Evolutionary conservation across 2,888 invertebrate genomes (phyloP).

Genomic region (Thymelicus lineola): DNA sequence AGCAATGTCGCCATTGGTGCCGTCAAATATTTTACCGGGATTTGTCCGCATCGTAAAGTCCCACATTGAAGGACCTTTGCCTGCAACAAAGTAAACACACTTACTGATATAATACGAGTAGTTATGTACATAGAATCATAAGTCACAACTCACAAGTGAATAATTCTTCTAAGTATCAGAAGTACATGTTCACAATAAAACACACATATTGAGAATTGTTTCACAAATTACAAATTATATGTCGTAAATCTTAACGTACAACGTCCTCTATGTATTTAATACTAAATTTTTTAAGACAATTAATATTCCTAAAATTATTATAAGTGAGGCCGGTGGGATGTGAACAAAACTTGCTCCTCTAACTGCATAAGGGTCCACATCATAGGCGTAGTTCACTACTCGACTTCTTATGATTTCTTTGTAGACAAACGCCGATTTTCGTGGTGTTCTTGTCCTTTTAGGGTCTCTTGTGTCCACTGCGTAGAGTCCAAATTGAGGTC

Average conservation of each 20-base stretch:
- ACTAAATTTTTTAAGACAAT: too few relatives aligned
- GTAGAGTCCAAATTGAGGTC: conserved; percentile 81
- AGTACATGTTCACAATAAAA: too few relatives aligned
- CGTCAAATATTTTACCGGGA: conserved; percentile 42
- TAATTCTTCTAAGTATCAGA: too few relatives aligned
- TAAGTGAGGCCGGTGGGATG: neutral
- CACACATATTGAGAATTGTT: too few relatives aligned
- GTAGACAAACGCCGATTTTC: conserved; percentile 79
- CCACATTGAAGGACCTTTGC: conserved; percentile 81
- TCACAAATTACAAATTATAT: too few relatives aligned
- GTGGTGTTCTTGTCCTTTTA: conserved; percentile 79
- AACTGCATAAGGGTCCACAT: conserved; percentile 44
- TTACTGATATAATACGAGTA: too few relatives aligned
- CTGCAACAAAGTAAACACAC: conserved; percentile 51
- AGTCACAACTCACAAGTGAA: too few relatives aligned
- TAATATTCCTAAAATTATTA: neutral
- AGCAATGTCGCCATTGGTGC: conserved; percentile 83
- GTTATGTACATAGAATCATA: too few relatives aligned
- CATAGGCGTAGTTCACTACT: conserved; percentile 46
- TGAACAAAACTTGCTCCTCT: neutral
- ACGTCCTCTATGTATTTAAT: too few relatives aligned
- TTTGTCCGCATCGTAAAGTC: conserved; percentile 59
- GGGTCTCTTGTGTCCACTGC: conserved; percentile 84
- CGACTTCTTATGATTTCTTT: conserved; percentile 69
- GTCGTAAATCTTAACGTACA: too few relatives aligned